phyloP scores from a whole-genome alignment of 2,113 vertebrate genomes.

The Hipposideros armiger region DNA sequence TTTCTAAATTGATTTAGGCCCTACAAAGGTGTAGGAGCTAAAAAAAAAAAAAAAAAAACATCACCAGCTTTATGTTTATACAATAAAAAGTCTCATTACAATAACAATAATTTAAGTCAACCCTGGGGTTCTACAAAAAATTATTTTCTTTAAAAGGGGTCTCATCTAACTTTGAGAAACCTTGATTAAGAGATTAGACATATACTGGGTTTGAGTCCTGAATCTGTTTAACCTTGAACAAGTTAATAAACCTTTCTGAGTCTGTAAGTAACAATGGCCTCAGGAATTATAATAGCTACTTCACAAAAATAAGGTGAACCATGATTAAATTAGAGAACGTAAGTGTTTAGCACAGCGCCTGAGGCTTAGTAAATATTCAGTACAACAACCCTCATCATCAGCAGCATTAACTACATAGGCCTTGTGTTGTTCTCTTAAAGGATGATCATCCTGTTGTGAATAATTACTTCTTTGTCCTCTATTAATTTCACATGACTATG shows the following conservation, averaged over 20 bases:
- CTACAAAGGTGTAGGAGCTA: slow-evolving; percentile 9
- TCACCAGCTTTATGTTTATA: slow-evolving; percentile 52
- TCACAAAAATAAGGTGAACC: slow-evolving; percentile 22
- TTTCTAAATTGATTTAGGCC: slow-evolving; percentile 64
- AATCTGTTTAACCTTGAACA: slow-evolving; percentile 35
- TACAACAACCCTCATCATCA: not conserved
- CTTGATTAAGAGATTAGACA: slow-evolving; percentile 25
- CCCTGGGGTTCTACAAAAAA: slow-evolving; percentile 12
- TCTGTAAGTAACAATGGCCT: slow-evolving; percentile 22
- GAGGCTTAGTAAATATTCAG: slow-evolving; percentile 21
- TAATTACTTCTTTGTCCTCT: not conserved
- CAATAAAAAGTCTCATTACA: slow-evolving; percentile 48
- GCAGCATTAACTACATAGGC: not conserved
- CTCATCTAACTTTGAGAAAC: slow-evolving; percentile 32
- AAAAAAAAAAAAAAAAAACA: not conserved
- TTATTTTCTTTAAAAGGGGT: slow-evolving; percentile 28
- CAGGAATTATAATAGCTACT: not conserved
- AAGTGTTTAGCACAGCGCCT: not conserved
- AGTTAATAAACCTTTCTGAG: slow-evolving; percentile 36
- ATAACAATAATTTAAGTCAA: slow-evolving; percentile 60
- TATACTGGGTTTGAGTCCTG: not conserved
- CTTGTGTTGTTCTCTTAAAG: not conserved
- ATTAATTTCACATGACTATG: slow-evolving; percentile 15
- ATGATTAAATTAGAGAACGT: slow-evolving; percentile 22
- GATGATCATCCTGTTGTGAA: not conserved